Percentiles rank a stretch among this genome's conserved stretches.
Evolutionary conservation across 2,888 invertebrate species (phyloP).

Genomic region (Phengaris alcon): DNA sequence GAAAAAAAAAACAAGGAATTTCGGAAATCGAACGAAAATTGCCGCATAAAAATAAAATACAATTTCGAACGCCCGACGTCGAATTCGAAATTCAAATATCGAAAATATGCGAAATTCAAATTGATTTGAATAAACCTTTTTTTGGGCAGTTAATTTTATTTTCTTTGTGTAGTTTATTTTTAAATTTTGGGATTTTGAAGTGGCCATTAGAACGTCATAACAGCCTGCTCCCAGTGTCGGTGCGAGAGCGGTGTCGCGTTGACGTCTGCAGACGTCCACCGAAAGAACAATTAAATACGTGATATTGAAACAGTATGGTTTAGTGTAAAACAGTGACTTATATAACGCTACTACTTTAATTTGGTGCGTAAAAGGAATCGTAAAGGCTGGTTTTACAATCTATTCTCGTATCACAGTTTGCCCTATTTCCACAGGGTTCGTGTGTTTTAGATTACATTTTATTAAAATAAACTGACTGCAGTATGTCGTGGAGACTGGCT

Average conservation of each 20-base stretch:
- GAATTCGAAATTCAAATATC: not conserved
- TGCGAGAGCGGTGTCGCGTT: conserved; percentile 57
- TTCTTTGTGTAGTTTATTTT: conserved; percentile 33
- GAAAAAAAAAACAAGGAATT: not conserved
- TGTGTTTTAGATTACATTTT: conserved; percentile 38
- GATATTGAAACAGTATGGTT: conserved; percentile 55
- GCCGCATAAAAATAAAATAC: not conserved
- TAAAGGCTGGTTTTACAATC: conserved; percentile 56
- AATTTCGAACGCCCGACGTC: not conserved
- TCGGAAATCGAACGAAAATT: conserved; percentile 3
- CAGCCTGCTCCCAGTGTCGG: conserved; percentile 67
- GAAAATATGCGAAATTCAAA: not conserved
- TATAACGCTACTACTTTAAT: conserved; percentile 32
- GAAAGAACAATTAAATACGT: conserved; percentile 51
- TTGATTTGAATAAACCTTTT: not conserved
- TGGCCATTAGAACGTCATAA: conserved; percentile 53
- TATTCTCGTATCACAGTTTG: conserved; percentile 56
- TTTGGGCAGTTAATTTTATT: conserved; percentile 28
- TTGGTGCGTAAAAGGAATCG: conserved; percentile 46
- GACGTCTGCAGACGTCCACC: conserved; percentile 60
- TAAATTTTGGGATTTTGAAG: conserved; percentile 40
- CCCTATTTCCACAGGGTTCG: conserved; percentile 40
- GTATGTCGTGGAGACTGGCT: conserved; percentile 55
- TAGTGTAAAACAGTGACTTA: conserved; percentile 48
- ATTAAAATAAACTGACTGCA: conserved; percentile 48